phyloP scores from a whole-genome alignment of 1,140 invertebrate species.

The Euglossa dilemma region DNA sequence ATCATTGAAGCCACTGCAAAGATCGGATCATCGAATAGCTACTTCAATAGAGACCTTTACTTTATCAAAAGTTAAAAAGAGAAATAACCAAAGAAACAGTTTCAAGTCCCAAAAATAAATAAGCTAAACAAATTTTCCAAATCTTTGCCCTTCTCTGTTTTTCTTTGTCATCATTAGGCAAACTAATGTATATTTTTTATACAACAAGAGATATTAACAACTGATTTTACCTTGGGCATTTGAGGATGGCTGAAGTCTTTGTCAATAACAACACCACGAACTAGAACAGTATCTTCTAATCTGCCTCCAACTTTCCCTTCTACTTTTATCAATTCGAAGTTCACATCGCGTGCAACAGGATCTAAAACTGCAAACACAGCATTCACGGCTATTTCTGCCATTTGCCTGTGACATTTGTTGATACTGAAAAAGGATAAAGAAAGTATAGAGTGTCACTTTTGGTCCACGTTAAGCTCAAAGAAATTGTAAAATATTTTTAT shows the following conservation, averaged over 20 bases:
- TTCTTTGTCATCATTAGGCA: conserved; percentile 26
- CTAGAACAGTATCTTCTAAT: conserved; percentile 98
- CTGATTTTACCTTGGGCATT: conserved; percentile 94
- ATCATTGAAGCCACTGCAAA: conserved; percentile 76
- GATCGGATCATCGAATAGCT: conserved; percentile 40
- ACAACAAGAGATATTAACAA: not conserved
- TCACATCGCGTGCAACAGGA: conserved; percentile 96
- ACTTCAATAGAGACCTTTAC: not conserved
- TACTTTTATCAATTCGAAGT: conserved; percentile 99
- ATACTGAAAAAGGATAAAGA: conserved; percentile 81
- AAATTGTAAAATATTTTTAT: conserved; percentile 27
- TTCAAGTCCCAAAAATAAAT: conserved; percentile 10
- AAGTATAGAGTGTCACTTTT: not conserved
- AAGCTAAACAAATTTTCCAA: conserved; percentile 39
- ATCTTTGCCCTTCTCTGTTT: conserved; percentile 71
- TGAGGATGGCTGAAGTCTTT: conserved; percentile 99
- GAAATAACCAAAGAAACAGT: conserved; percentile 12
- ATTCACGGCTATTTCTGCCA: conserved; percentile 99
- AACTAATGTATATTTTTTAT: not conserved
- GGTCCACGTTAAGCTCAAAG: not conserved
- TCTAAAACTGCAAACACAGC: conserved; percentile 97
- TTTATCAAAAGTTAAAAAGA: not conserved
- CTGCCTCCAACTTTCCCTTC: conserved; percentile 99
- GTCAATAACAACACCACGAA: conserved; percentile 98
- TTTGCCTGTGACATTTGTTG: conserved; percentile 95